phyloP scores from a whole-genome alignment of 23 tunicate species.

The Trididemnum nubilum region DNA sequence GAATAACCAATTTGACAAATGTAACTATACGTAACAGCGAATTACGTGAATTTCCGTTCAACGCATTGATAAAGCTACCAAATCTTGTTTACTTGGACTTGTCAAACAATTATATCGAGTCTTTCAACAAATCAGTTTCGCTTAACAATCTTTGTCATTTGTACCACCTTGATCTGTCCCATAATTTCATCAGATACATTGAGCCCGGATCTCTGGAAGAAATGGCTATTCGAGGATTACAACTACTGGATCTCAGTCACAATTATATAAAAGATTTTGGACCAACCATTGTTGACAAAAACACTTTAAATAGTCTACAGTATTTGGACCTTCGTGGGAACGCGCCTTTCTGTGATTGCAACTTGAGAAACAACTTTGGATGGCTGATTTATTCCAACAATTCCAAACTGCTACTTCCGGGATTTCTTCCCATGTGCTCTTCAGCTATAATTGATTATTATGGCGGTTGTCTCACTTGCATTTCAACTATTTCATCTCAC shows the following conservation, averaged over 20 bases:
- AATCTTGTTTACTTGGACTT: not conserved
- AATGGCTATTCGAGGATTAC: not conserved
- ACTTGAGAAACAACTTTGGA: not conserved
- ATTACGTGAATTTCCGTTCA: not conserved
- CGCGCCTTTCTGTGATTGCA: not conserved
- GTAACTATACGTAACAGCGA: not conserved
- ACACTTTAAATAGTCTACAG: not conserved
- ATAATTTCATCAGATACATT: not conserved
- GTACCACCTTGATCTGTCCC: not conserved
- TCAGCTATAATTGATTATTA: not conserved
- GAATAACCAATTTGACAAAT: not conserved
- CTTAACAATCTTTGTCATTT: not conserved
- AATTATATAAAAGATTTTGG: not conserved
- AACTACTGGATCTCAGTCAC: constrained; percentile 5
- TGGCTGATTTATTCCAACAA: not conserved
- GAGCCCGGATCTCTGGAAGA: not conserved
- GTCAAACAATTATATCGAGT: not conserved
- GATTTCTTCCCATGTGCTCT: not conserved
- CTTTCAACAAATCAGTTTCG: not conserved
- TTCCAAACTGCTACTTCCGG: not conserved
- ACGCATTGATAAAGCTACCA: not conserved
- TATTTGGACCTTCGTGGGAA: not conserved
- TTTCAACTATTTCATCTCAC: not conserved
- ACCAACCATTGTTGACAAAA: not conserved
- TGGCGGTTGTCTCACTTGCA: constrained; percentile 1